Percentiles rank a stretch among this genome's conserved stretches.
Conservation (phyloP, 2,113 vertebrate genomes). For the Alexandromys fortis region DNA sequence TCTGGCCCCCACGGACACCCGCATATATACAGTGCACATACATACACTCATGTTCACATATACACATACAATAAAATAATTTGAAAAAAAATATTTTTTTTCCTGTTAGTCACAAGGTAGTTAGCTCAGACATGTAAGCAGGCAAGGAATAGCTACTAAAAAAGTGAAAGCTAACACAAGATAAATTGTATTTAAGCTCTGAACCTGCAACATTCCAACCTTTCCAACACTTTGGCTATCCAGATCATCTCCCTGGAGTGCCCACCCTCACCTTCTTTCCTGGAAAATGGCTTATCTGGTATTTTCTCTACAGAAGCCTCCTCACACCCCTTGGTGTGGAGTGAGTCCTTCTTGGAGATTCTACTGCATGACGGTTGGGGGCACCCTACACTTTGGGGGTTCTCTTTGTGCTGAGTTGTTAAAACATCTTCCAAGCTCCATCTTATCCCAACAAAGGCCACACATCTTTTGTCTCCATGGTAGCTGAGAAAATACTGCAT, state of each 20-base stretch:
- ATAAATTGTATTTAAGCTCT: neutral
- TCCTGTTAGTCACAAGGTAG: neutral
- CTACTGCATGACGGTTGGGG: neutral
- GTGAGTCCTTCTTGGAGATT: neutral
- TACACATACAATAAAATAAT: neutral
- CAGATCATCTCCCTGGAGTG: neutral
- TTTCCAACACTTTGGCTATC: neutral
- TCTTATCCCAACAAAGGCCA: neutral
- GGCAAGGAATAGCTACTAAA: neutral
- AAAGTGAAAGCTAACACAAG: neutral
- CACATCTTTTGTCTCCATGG: neutral
- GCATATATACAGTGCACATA: neutral
- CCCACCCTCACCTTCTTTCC: neutral
- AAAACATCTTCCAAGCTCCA: neutral
- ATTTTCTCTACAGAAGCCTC: neutral
- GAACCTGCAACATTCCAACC: neutral
- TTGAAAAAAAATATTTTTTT: neutral
- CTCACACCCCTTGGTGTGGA: neutral
- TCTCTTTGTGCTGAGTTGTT: neutral
- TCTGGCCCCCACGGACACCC: neutral
- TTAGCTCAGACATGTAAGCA: neutral
- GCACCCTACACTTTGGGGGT: neutral
- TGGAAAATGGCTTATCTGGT: neutral
- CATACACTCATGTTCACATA: neutral
- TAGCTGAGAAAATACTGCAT: neutral